phyloP scores from a whole-genome alignment of 2,797 vertebrate species.

The Salarias fasciatus region DNA sequence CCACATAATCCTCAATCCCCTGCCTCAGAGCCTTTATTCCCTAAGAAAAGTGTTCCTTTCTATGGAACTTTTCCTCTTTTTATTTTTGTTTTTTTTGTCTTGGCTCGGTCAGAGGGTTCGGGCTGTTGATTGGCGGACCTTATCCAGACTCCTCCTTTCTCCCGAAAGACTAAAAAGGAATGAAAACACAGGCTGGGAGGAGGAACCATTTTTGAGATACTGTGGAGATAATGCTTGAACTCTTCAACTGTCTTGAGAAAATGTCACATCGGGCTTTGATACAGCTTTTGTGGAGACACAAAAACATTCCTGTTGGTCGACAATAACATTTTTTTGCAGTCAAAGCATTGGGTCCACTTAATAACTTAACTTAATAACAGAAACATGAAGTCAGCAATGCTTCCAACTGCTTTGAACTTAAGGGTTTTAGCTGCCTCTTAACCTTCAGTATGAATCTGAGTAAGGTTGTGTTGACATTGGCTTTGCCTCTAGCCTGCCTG shows the following conservation, averaged over 20 bases:
- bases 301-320: not conserved
- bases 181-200: conserved; percentile 52
- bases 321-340: no score
- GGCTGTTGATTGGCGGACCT: conserved; percentile 32
- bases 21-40: conserved; percentile 1
- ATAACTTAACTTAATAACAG: conserved; percentile 1
- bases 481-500: conserved; percentile 11
- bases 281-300: not conserved
- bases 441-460: conserved; percentile 48
- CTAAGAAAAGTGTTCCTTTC: conserved; percentile 3
- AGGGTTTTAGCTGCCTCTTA: conserved; percentile 35
- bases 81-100: not conserved
- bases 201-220: conserved; percentile 43
- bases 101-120: conserved; percentile 1
- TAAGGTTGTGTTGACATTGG: conserved; percentile 54
- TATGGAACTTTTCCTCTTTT: conserved; percentile 8
- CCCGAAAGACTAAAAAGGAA: conserved; percentile 41
- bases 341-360: no score
- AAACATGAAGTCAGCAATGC: conserved; percentile 28
- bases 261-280: conserved; percentile 5
- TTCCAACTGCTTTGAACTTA: conserved; percentile 5
- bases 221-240: conserved; percentile 28
- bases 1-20: not conserved
- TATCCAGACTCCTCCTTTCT: conserved; percentile 35
- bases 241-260: conserved; percentile 13